Conservation (phyloP, 2,797 vertebrate species). For the Sebastes aleutianus region DNA sequence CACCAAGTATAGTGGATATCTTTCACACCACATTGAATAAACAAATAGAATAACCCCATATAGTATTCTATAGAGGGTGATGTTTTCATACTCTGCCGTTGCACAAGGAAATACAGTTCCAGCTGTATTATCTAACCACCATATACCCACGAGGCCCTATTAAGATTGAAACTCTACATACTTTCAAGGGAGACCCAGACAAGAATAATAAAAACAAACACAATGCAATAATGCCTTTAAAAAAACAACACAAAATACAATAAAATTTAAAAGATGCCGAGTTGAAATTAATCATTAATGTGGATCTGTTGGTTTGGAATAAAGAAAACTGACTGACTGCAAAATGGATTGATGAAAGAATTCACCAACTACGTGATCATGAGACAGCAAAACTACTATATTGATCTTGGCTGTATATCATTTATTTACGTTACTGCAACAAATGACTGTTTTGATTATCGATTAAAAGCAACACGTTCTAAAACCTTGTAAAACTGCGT, state of each 20-base stretch:
- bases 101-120: not conserved
- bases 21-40: slow-evolving; percentile 43
- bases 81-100: not conserved
- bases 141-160: not conserved
- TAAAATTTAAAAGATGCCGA: not conserved
- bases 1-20: slow-evolving; percentile 29
- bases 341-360: not conserved
- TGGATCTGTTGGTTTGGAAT: not conserved
- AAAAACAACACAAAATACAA: not conserved
- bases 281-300: not conserved
- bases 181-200: not conserved
- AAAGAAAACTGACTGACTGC: slow-evolving; percentile 1
- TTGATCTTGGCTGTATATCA: not conserved
- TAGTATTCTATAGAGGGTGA: not conserved
- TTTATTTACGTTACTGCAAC: not conserved
- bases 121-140: not conserved
- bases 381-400: not conserved
- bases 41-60: slow-evolving; percentile 26
- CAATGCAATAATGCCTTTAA: not conserved
- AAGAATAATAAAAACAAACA: not conserved
- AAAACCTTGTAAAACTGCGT: no score
- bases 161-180: not conserved
- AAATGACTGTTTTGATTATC: not conserved
- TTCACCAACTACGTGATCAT: not conserved
- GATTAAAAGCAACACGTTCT: no score